Percentiles rank a stretch among this genome's conserved stretches.
Evolutionary conservation across 1,140 invertebrate genomes (phyloP).

Genomic region (Aphelenchoides besseyi): DNA sequence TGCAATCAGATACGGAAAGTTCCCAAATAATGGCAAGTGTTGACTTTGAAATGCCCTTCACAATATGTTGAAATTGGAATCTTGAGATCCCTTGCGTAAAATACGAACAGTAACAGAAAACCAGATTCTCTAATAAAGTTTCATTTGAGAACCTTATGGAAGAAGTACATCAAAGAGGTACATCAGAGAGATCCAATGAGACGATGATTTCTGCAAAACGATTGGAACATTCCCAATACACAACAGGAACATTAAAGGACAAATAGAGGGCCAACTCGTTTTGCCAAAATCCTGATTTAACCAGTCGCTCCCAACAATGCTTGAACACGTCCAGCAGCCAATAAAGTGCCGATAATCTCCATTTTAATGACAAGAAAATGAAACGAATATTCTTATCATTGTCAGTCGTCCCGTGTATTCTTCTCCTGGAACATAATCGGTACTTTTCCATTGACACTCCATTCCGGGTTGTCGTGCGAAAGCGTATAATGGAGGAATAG

Average conservation of each 20-base stretch:
- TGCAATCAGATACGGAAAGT: constrained; percentile 33
- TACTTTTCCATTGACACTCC: not conserved
- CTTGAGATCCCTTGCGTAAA: too few species aligned
- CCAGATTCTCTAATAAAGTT: too few species aligned
- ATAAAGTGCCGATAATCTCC: constrained; percentile 13
- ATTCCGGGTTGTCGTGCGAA: constrained; percentile 23
- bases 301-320: constrained; percentile 63
- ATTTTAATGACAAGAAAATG: too few species aligned
- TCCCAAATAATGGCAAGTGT: not conserved
- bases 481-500: constrained; percentile 25
- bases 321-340: constrained; percentile 58
- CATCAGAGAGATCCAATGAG: constrained; percentile 51
- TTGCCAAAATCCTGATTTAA: constrained; percentile 60
- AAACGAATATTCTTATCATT: not conserved
- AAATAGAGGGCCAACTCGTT: constrained; percentile 60
- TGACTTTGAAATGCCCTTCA: too few species aligned
- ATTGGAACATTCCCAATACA: constrained; percentile 60
- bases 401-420: constrained; percentile 4
- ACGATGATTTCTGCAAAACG: constrained; percentile 55
- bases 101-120: too few species aligned
- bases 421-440: constrained; percentile 31
- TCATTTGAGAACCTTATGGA: too few species aligned
- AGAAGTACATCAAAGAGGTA: constrained; percentile 59
- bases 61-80: too few species aligned
- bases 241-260: constrained; percentile 59